phyloP scores from a whole-genome alignment of 2,888 invertebrate genomes.

The Stenolophus ochropezus region DNA sequence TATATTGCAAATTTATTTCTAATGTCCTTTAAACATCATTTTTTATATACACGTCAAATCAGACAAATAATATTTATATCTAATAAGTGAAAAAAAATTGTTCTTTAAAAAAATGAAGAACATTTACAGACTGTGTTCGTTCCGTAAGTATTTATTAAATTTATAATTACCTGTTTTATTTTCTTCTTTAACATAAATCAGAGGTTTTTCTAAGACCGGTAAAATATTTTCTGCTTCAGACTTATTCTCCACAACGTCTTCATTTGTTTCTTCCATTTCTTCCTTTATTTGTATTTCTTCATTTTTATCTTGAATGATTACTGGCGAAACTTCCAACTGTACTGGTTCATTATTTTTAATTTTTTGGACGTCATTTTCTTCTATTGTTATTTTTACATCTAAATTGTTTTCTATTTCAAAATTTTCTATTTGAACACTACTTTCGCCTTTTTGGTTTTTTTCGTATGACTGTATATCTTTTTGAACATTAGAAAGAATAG shows the following conservation, averaged over 20 bases:
- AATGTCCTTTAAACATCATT: no score
- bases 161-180: background rate
- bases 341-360: no score
- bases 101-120: no score
- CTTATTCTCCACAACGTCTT: background rate
- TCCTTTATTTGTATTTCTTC: conserved; percentile 3
- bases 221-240: conserved; percentile 11
- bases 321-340: no score
- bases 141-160: no score
- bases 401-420: conserved; percentile 13
- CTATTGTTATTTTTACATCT: background rate
- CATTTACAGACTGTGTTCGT: no score
- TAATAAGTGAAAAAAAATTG: no score
- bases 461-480: conserved; percentile 23
- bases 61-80: no score
- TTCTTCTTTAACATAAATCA: background rate
- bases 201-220: background rate
- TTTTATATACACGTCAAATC: no score
- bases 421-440: conserved; percentile 36
- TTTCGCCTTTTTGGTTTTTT: no score
- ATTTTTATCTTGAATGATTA: background rate
- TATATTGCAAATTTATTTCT: no score
- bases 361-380: no score
- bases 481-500: conserved; percentile 44
- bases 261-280: background rate